phyloP scores from a whole-genome alignment of 1,140 invertebrate species.

The Diorhabda elongata region DNA sequence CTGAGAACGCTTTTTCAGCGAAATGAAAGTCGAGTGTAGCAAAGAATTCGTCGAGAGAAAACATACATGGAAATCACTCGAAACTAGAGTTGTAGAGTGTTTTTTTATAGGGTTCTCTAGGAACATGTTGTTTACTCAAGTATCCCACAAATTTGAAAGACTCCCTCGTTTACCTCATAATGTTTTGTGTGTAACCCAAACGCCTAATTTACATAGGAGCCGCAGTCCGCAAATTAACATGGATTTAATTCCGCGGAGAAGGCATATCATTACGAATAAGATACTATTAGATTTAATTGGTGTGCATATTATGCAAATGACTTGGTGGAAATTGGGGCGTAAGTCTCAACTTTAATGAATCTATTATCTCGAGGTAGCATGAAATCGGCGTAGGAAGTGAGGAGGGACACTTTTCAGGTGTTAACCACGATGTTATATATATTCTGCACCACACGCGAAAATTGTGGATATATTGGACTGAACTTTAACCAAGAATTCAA shows the following conservation, averaged over 20 bases:
- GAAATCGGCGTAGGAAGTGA: neutral
- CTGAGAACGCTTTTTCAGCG: neutral
- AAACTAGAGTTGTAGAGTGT: neutral
- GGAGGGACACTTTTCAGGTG: conserved; percentile 1
- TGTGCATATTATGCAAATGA: conserved; percentile 19
- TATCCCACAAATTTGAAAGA: conserved; percentile 14
- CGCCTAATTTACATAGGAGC: conserved; percentile 16
- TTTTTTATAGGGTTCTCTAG: neutral
- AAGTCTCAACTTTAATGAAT: conserved; percentile 16
- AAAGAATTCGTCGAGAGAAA: neutral
- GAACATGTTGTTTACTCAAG: conserved; percentile 7
- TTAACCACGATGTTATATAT: neutral
- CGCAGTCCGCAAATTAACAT: conserved; percentile 19
- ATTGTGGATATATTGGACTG: neutral
- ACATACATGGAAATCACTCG: neutral
- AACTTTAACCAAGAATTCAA: neutral
- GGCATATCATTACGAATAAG: conserved; percentile 19
- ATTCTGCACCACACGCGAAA: neutral
- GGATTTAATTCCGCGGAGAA: conserved; percentile 16
- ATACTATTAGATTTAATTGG: conserved; percentile 20
- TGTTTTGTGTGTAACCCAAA: conserved; percentile 14
- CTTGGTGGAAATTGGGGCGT: conserved; percentile 9
- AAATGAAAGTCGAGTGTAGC: neutral
- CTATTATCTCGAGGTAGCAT: conserved; percentile 1
- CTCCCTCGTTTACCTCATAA: conserved; percentile 5